phyloP scores from a whole-genome alignment of 2,888 invertebrate genomes.

The Phaedon cochleariae region DNA sequence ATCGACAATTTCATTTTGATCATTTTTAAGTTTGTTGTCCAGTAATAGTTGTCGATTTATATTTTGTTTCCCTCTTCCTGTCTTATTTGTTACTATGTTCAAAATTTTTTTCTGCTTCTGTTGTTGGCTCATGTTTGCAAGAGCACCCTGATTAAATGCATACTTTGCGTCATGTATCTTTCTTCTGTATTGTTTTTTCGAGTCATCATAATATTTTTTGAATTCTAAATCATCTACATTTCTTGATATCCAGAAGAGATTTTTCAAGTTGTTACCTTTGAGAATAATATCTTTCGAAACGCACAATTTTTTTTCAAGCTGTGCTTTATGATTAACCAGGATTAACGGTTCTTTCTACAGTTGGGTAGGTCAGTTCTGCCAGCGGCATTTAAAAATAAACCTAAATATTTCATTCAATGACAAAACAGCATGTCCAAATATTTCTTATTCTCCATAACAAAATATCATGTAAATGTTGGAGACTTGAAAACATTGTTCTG shows the following conservation, averaged over 20 bases:
- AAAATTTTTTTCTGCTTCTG: neutral
- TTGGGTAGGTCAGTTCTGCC: no score
- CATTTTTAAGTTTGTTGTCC: slow-evolving; percentile 8
- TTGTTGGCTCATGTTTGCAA: slow-evolving; percentile 10
- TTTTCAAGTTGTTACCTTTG: slow-evolving; percentile 7
- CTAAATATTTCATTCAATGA: no score
- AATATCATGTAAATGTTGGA: no score
- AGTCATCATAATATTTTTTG: slow-evolving; percentile 3
- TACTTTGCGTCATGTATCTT: slow-evolving; percentile 14
- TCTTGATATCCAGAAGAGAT: slow-evolving; percentile 10
- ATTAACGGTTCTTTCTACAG: no score
- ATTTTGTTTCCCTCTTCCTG: slow-evolving; percentile 8
- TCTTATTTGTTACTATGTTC: slow-evolving; percentile 8
- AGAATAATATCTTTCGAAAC: slow-evolving; percentile 9
- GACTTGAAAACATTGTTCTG: no score
- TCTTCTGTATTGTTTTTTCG: neutral
- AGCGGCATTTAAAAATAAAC: no score
- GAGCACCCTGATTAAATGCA: slow-evolving; percentile 14
- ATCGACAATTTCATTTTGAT: neutral
- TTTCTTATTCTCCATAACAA: no score
- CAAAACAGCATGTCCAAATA: no score
- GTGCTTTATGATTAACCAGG: no score
- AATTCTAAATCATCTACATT: slow-evolving; percentile 1
- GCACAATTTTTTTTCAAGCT: no score
- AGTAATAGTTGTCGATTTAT: slow-evolving; percentile 9